Base-by-base conservation (phyloP, 2,113 vertebrate genomes). In the Platycercus adscitus region DNA sequence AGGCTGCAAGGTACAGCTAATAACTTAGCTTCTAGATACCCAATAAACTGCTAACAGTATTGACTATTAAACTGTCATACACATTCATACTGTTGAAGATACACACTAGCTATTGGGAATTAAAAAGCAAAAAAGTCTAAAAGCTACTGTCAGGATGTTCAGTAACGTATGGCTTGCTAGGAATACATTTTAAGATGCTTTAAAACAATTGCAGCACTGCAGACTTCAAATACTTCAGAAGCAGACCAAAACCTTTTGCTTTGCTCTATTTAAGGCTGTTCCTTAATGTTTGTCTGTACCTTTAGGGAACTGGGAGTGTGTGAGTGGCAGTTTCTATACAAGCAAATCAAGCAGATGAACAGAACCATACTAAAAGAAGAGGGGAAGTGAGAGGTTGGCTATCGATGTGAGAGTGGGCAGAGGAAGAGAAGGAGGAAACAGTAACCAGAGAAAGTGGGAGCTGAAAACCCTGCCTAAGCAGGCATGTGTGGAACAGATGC, bases 391-490 rank as follows among this genome's bases (percentile, higher is more conserved):
- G 82, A 89, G 58, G 17, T 10, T 94, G 92, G 76, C 80, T 94
- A 33, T 90, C 80, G 80, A 85, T 47, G 43, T 52, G 63, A 89
- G 61, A 91, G 41, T 75, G 75, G 81, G 91, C 66, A 92, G 85
- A 94, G 68, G 85, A 95, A 91, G 65, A 75, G 44, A 65, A 89
- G 85, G 69, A 89, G 72, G 82, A 90, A 90, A 49, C 31, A 43
- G 69, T 29, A 68, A 71, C 26, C 61, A 70, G 77, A 26, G 24
- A 52, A 70, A 70, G 55, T 24, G 50, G 55, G 90, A 86, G 56
- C 79, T 44, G 65, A 89, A 60, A 80, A 25, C 14, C 77, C 46
- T 86, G 60, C 55, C 13, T 10, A 39, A 53, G 44, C 71, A 55
- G 47, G 39, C 76, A 61, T 37, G 39, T 55, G 56, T 61, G 35